A percentile compares a stretch with the other conserved stretches of the same genome.
Evolutionary conservation across 2,888 invertebrate species (phyloP).

Genomic region (Calephelis perditalis): DNA sequence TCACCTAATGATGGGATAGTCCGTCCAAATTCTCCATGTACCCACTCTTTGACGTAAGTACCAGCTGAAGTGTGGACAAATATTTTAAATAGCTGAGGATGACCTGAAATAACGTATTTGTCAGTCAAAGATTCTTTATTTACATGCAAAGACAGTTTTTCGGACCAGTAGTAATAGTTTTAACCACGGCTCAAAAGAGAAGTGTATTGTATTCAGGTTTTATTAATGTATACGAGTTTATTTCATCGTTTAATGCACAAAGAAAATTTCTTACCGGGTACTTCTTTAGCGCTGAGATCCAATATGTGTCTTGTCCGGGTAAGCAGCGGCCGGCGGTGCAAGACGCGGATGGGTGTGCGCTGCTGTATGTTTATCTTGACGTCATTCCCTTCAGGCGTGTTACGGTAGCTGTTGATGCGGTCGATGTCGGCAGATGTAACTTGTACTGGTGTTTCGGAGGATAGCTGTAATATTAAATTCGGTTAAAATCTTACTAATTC

Average conservation of each 20-base stretch:
- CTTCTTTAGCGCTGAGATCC: constrained; percentile 67
- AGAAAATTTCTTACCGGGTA: constrained; percentile 52
- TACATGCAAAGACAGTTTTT: too few relatives aligned
- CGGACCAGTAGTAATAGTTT: too few relatives aligned
- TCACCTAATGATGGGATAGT: constrained; percentile 87
- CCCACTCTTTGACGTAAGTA: constrained; percentile 98
- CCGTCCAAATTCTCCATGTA: constrained; percentile 96
- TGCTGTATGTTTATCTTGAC: constrained; percentile 81
- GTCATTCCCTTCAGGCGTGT: constrained; percentile 43
- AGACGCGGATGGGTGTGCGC: constrained; percentile 92
- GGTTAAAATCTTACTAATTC: too few relatives aligned
- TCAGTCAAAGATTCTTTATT: too few relatives aligned
- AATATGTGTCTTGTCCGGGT: constrained; percentile 82
- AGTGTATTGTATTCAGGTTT: too few relatives aligned
- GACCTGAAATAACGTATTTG: constrained; percentile 39
- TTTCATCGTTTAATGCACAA: too few relatives aligned
- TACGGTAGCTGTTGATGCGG: constrained; percentile 56
- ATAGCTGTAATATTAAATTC: constrained; percentile 13
- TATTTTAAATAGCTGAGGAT: constrained; percentile 79
- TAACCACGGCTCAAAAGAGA: too few relatives aligned
- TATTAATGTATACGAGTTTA: too few relatives aligned
- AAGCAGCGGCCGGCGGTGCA: constrained; percentile 89
- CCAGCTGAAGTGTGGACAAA: constrained; percentile 91
- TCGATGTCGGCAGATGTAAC: constrained; percentile 74
- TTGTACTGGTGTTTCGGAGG: constrained; percentile 25